Evolutionary conservation across 2,797 vertebrate genomes (phyloP), one percentile per base, ranked within the genome.

Genomic region (Falco cherrug): DNA sequence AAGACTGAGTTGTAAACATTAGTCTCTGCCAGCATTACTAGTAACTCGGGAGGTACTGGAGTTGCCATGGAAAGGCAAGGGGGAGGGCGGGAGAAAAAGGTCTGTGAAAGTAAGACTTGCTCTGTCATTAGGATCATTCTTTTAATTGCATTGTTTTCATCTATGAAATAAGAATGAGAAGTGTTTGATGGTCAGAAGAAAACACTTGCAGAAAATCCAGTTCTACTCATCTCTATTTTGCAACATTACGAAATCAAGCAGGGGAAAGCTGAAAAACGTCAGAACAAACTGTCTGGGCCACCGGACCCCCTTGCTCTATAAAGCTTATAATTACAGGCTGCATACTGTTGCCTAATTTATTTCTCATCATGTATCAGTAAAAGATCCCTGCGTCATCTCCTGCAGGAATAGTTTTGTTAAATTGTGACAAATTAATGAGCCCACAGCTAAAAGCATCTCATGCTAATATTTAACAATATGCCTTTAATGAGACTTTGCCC

Each of bases 1-100:
- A 80, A 90, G 68, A 53, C 79, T 16, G 54, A 84, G 61, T 68
- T 91, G 86, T 95, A 95, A 97, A 96, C 90, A 96, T 50, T 48
- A 51, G 35, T 15, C 78, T 51, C 75, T 89, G 90, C 88, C 93
- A 95, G 86, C 35, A 71, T 41, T 69, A 87, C 53, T 25, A 91
- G 60, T 95, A 97, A 97, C 94, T 87, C 89, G 3, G 80, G 65
- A 95, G 56, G 81, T 61, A 67, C 96, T 12, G 1, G 53, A 90
- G 61, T 64, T 80, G 77, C 48, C 45, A 68, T 13, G 57, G 71
- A 61, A 93, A 87, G 57, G 31, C 56, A 74, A 64, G 22, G 15
- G 29, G 43, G 45, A 77, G 4, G 11, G 21, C 19, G 20, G 33
- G 39, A 77, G 16, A 59, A 86, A 64, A 78, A 85, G 5, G 9